A percentile compares a stretch with the other conserved stretches of the same genome.
These are phyloP conservation scores for Leucoptera coffeella DNA, from an alignment of 2,888 invertebrate genomes.

Conservation along the genomic window DNA sequence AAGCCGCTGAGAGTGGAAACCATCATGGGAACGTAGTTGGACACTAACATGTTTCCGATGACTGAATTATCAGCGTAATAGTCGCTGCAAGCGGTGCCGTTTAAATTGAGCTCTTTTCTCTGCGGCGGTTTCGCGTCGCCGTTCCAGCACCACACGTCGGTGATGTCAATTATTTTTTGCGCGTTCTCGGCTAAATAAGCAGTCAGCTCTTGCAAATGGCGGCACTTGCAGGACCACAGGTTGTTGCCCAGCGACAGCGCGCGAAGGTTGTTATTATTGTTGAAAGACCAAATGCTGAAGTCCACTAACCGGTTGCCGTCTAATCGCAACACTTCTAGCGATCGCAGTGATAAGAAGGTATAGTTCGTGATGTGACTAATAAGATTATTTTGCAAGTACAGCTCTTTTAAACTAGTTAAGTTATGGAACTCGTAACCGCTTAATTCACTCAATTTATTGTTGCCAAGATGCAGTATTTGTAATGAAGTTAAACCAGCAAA, in stretches of 20 bases:
- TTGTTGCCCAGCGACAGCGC: slow-evolving; percentile 78
- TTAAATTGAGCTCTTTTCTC: slow-evolving; percentile 74
- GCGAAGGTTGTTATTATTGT: slow-evolving; percentile 60
- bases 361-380: slow-evolving; percentile 73
- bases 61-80: slow-evolving; percentile 79
- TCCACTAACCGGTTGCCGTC: slow-evolving; percentile 79
- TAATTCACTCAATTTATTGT: slow-evolving; percentile 72
- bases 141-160: slow-evolving; percentile 77
- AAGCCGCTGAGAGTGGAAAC: slow-evolving; percentile 73
- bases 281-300: slow-evolving; percentile 74
- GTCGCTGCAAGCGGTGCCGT: slow-evolving; percentile 81
- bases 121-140: slow-evolving; percentile 68
- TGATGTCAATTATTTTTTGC: slow-evolving; percentile 70
- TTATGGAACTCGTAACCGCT: slow-evolving; percentile 83
- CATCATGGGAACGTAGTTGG: slow-evolving; percentile 80
- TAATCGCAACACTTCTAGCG: slow-evolving; percentile 71
- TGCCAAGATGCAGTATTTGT: slow-evolving; percentile 76
- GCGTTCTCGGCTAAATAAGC: slow-evolving; percentile 78
- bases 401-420: slow-evolving; percentile 68
- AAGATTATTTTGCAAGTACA: slow-evolving; percentile 81
- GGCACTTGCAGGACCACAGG: slow-evolving; percentile 87
- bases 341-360: slow-evolving; percentile 71
- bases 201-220: slow-evolving; percentile 78
- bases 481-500: slow-evolving; percentile 78
- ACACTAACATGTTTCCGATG: slow-evolving; percentile 74